phyloP scores from a whole-genome alignment of 2,888 invertebrate genomes.

The Xestia ashworthii region DNA sequence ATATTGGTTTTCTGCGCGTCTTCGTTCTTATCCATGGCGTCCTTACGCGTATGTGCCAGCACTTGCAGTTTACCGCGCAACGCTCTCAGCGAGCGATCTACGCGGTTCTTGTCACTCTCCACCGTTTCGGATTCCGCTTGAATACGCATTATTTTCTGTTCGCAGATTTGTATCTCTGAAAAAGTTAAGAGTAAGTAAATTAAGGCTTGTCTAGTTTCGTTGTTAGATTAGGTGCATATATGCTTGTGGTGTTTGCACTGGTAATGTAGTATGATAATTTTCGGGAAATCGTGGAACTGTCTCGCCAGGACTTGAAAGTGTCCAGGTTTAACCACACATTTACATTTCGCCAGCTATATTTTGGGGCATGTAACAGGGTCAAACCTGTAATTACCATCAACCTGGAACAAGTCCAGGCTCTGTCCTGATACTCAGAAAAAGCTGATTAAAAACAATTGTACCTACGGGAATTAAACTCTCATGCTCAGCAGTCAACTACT shows the following conservation, averaged over 20 bases:
- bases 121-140: constrained; percentile 92
- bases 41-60: constrained; percentile 91
- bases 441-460: background rate
- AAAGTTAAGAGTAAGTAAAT: background rate
- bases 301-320: background rate
- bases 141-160: constrained; percentile 94
- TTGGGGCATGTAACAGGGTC: background rate
- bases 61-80: constrained; percentile 91
- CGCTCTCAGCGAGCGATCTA: constrained; percentile 91
- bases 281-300: background rate
- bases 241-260: background rate
- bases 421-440: background rate
- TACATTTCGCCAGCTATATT: background rate
- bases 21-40: constrained; percentile 90
- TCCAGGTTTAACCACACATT: background rate
- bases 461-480: background rate
- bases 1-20: constrained; percentile 90
- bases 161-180: constrained; percentile 91
- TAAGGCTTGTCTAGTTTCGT: background rate
- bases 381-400: background rate
- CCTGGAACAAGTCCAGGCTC: background rate
- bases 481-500: background rate
- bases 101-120: constrained; percentile 88
- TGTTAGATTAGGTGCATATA: background rate
- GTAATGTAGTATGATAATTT: background rate